Evolutionary conservation across 2,113 vertebrate species (phyloP).

Genomic region (Psittacus erithacus): DNA sequence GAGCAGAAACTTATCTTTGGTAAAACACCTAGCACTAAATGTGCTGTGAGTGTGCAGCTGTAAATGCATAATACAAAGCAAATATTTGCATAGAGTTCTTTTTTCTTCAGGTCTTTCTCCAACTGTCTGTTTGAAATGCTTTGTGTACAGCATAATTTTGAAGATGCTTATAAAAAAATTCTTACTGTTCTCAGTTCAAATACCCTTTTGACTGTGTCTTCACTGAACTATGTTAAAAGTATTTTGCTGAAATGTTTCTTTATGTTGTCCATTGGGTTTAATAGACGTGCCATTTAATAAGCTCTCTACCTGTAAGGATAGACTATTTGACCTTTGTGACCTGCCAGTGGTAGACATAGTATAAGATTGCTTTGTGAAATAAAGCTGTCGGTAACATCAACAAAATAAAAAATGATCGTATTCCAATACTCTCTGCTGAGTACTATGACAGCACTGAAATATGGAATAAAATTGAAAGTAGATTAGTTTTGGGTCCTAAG

Average conservation of each 20-base stretch:
- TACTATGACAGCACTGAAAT: constrained; percentile 94
- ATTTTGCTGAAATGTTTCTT: constrained; percentile 78
- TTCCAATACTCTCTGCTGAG: constrained; percentile 85
- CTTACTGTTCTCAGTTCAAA: constrained; percentile 54
- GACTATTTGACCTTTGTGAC: constrained; percentile 89
- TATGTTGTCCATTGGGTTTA: constrained; percentile 79
- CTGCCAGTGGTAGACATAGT: constrained; percentile 88
- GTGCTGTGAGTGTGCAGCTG: neutral
- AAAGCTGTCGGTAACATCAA: constrained; percentile 97
- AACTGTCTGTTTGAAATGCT: constrained; percentile 28
- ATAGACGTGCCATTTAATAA: constrained; percentile 80
- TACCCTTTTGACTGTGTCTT: constrained; percentile 66
- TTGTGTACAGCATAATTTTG: constrained; percentile 62
- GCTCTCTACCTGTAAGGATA: constrained; percentile 82
- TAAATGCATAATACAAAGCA: neutral
- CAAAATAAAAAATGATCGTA: constrained; percentile 94
- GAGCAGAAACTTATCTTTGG: neutral
- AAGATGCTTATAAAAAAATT: constrained; percentile 62
- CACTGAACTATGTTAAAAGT: constrained; percentile 75
- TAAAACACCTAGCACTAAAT: neutral
- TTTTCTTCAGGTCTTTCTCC: neutral
- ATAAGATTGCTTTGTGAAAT: constrained; percentile 99
- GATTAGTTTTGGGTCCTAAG: constrained; percentile 97
- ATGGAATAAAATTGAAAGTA: constrained; percentile 96
- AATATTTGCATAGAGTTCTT: neutral